Percentiles rank a stretch among this genome's conserved stretches.
Conservation (phyloP, 1,140 invertebrate species). For the Dendroctonus valens region DNA sequence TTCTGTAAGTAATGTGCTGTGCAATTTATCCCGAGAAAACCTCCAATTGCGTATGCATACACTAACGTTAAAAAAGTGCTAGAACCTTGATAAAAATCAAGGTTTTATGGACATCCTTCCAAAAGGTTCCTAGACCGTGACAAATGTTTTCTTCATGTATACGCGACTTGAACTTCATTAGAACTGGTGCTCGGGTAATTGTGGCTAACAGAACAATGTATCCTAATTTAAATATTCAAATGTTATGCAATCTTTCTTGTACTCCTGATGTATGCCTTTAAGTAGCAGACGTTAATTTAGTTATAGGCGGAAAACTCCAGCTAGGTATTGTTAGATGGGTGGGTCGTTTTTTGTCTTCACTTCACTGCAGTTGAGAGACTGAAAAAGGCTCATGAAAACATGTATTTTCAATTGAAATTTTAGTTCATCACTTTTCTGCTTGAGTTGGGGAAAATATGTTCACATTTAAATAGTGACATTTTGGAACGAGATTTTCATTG, state of each 20-base stretch:
- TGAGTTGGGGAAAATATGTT: too few relatives aligned
- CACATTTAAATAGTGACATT: too few relatives aligned
- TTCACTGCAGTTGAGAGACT: too few relatives aligned
- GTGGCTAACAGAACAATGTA: constrained; percentile 26
- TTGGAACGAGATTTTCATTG: too few relatives aligned
- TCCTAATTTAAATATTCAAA: constrained; percentile 30
- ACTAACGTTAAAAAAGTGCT: background rate
- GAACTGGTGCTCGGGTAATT: constrained; percentile 22
- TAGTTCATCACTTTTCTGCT: too few relatives aligned
- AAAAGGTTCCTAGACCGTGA: constrained; percentile 18
- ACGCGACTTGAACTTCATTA: constrained; percentile 25
- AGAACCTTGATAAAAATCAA: constrained; percentile 12
- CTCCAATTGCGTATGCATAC: constrained; percentile 2
- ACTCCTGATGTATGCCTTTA: constrained; percentile 15
- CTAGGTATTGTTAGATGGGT: background rate
- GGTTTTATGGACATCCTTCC: constrained; percentile 21
- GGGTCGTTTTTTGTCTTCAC: too few relatives aligned
- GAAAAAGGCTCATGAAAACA: too few relatives aligned
- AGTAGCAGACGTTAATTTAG: background rate
- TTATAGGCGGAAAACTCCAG: constrained; percentile 4
- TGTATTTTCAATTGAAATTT: too few relatives aligned
- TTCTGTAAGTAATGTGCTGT: too few relatives aligned
- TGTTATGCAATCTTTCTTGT: constrained; percentile 22
- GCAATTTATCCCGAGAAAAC: too few relatives aligned
- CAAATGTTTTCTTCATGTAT: constrained; percentile 27